Evolutionary conservation across 2,888 invertebrate genomes (phyloP).

Genomic region (Lordiphosa andalusiaca): DNA sequence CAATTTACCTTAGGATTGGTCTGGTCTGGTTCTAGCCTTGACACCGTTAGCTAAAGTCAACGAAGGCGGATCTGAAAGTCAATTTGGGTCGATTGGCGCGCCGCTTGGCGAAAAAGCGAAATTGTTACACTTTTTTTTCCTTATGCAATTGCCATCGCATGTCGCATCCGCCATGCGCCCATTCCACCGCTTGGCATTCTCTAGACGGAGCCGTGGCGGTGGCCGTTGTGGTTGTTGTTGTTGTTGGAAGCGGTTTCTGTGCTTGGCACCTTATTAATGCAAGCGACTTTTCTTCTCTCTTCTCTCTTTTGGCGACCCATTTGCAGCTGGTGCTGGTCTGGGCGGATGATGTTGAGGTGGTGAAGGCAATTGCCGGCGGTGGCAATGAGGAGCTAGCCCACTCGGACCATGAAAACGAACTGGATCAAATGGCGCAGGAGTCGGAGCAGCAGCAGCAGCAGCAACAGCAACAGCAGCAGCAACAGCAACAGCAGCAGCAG

Average conservation of each 20-base stretch:
- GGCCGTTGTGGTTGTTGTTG: constrained; percentile 6
- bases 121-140: constrained; percentile 60
- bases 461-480: constrained; percentile 42
- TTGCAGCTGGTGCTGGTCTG: constrained; percentile 76
- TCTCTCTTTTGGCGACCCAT: constrained; percentile 27
- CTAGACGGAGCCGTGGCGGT: constrained; percentile 5
- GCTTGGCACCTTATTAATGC: constrained; percentile 44
- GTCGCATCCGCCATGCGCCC: constrained; percentile 66
- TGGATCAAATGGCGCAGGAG: constrained; percentile 88
- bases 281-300: constrained; percentile 13
- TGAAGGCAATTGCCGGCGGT: constrained; percentile 82
- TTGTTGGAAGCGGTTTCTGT: constrained; percentile 6
- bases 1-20: background rate
- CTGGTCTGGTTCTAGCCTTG: constrained; percentile 61
- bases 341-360: constrained; percentile 84
- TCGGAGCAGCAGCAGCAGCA: constrained; percentile 83
- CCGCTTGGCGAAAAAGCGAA: constrained; percentile 62
- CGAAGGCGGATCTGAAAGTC: constrained; percentile 57
- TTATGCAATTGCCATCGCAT: constrained; percentile 62
- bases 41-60: constrained; percentile 46
- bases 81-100: constrained; percentile 49
- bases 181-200: constrained; percentile 34
- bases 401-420: constrained; percentile 83
- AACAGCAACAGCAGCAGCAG: constrained; percentile 71
- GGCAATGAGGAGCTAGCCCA: constrained; percentile 80